Conservation (phyloP, 23 tunicate species). For the Diplosoma virens region DNA sequence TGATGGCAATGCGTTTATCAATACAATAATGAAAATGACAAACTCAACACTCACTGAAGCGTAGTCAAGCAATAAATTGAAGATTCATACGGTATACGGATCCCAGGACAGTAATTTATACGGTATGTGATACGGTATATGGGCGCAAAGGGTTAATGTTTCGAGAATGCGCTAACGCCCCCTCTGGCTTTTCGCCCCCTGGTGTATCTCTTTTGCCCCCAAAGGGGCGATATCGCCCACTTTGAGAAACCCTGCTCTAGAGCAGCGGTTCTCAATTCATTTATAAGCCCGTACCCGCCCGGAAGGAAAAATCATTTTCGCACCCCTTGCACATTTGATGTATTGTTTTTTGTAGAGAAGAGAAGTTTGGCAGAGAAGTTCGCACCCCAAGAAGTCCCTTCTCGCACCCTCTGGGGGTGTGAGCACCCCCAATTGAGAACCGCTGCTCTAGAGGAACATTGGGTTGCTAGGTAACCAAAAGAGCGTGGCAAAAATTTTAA, state of each 20-base stretch:
- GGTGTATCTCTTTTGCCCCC: slow-evolving; percentile 4
- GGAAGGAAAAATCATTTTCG: too few relatives aligned
- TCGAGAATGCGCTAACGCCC: slow-evolving; percentile 4
- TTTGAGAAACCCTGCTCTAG: slow-evolving; percentile 12
- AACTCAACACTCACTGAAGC: slow-evolving; percentile 8
- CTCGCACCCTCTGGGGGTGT: too few relatives aligned
- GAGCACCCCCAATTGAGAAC: too few relatives aligned
- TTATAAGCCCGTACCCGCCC: too few relatives aligned
- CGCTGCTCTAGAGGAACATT: too few relatives aligned
- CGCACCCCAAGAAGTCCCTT: too few relatives aligned
- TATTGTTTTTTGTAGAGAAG: too few relatives aligned
- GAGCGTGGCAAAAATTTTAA: too few relatives aligned
- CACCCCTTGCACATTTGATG: too few relatives aligned
- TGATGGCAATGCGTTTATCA: slow-evolving; percentile 14
- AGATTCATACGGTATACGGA: slow-evolving; percentile 4
- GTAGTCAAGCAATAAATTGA: slow-evolving; percentile 5
- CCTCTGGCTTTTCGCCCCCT: slow-evolving; percentile 2
- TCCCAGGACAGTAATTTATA: not conserved
- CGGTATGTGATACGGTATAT: slow-evolving; percentile 7
- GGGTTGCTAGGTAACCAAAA: too few relatives aligned
- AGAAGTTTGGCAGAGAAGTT: too few relatives aligned
- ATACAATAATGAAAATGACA: slow-evolving; percentile 14
- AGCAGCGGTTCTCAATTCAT: too few relatives aligned
- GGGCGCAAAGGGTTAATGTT: slow-evolving; percentile 11
- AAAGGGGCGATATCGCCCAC: slow-evolving; percentile 6